Evolutionary conservation across 2,888 invertebrate genomes (phyloP).

Genomic region (Spisula solida): DNA sequence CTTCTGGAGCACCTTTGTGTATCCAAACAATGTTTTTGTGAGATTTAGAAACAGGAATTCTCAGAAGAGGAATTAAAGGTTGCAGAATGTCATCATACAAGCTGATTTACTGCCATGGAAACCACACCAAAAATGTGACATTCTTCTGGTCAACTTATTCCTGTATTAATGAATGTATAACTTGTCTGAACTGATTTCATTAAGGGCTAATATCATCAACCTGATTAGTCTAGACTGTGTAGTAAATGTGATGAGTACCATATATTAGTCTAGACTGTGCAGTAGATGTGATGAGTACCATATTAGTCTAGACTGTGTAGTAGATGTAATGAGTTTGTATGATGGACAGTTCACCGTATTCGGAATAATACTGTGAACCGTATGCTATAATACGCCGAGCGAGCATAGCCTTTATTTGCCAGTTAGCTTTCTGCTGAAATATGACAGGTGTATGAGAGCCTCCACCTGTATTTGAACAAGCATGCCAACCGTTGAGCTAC

Average conservation of each 20-base stretch:
- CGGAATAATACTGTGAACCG: background rate
- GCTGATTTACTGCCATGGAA: background rate
- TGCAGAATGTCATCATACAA: background rate
- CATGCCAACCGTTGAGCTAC: too few relatives aligned
- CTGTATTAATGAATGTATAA: background rate
- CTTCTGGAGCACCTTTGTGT: background rate
- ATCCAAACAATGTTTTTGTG: background rate
- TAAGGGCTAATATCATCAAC: background rate
- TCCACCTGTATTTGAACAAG: too few relatives aligned
- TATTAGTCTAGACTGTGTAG: too few relatives aligned
- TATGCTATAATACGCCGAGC: too few relatives aligned
- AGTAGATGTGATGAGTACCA: background rate
- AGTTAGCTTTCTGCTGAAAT: too few relatives aligned
- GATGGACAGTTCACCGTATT: background rate
- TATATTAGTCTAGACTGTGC: too few relatives aligned
- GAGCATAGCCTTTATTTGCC: too few relatives aligned
- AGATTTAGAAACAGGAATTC: background rate
- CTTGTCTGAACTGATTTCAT: background rate
- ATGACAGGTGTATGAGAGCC: too few relatives aligned
- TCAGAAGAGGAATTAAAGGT: too few relatives aligned
- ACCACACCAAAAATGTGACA: background rate
- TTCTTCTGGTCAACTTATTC: background rate
- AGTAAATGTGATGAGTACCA: background rate
- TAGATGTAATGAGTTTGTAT: background rate
- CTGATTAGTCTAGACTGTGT: background rate